A percentile compares a stretch with the other conserved stretches of the same genome.
These are phyloP conservation scores for Chloebia gouldiae DNA, from an alignment of 2,113 vertebrate species.

Conservation along the genomic window DNA sequence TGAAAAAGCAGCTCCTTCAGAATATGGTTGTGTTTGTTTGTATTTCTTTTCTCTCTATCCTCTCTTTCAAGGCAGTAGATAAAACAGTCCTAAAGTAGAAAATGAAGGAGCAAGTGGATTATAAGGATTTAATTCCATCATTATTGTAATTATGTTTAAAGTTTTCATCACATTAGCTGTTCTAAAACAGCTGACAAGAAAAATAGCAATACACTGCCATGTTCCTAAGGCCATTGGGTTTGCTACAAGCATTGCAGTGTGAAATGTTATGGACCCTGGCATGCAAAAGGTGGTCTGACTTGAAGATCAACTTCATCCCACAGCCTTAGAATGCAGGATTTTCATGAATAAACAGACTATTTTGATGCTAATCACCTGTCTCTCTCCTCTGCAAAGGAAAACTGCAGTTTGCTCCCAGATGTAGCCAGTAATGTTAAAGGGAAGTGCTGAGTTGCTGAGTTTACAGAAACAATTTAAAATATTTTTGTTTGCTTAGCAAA, in stretches of 20 bases:
- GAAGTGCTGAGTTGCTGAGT: not conserved
- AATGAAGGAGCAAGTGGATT: not conserved
- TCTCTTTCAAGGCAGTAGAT: not conserved
- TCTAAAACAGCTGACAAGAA: not conserved
- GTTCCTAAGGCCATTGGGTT: not conserved
- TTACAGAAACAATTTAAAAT: not conserved
- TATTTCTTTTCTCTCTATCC: not conserved
- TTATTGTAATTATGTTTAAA: not conserved
- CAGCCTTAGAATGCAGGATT: not conserved
- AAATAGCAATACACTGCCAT: not conserved
- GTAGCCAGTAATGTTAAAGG: not conserved
- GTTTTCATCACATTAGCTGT: not conserved
- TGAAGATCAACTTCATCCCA: not conserved
- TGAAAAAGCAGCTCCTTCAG: not conserved
- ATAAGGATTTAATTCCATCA: not conserved
- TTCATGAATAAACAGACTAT: not conserved
- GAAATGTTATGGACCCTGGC: not conserved
- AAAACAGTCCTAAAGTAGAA: not conserved
- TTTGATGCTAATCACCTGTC: not conserved
- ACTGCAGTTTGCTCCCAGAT: not conserved
- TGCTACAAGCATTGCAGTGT: not conserved
- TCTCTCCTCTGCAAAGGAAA: not conserved
- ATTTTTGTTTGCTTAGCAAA: slow-evolving; percentile 4
- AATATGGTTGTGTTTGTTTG: not conserved
- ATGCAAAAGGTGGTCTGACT: not conserved